Percentiles rank a stretch among this genome's conserved stretches.
These are phyloP conservation scores for Aphrophora alni DNA, from an alignment of 2,888 invertebrate species.

Conservation along the genomic window DNA sequence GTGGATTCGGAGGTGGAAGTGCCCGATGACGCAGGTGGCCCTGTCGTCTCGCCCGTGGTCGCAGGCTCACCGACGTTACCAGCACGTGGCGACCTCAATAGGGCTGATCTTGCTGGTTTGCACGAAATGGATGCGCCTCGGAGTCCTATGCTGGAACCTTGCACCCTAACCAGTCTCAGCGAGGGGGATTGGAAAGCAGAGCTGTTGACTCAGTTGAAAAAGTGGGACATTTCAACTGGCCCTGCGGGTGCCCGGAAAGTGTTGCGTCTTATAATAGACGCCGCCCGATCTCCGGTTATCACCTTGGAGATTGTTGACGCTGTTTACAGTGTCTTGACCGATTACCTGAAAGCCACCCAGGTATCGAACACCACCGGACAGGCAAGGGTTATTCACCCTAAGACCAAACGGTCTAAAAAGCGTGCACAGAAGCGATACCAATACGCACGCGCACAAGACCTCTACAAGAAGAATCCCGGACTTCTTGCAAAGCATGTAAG, in stretches of 20 bases:
- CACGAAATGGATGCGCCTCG: neutral
- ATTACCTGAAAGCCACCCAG: neutral
- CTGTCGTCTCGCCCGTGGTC: neutral
- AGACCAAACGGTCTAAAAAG: neutral
- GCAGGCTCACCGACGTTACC: neutral
- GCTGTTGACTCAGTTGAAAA: neutral
- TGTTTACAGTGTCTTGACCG: no score
- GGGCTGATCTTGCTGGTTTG: neutral
- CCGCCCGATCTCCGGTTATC: neutral
- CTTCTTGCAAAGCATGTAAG: slow-evolving; percentile 51
- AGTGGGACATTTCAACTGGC: neutral
- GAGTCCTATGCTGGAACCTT: neutral
- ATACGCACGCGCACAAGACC: slow-evolving; percentile 53
- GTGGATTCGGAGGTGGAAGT: neutral
- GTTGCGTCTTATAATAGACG: neutral
- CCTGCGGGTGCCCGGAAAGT: slow-evolving; percentile 21
- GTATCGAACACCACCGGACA: no score
- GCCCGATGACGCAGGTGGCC: neutral
- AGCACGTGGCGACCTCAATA: neutral
- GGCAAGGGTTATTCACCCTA: neutral
- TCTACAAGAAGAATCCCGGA: slow-evolving; percentile 52
- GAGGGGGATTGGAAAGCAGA: neutral
- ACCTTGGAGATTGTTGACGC: neutral
- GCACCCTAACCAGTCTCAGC: neutral
- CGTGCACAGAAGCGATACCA: slow-evolving; percentile 45